A percentile compares a stretch with the other conserved stretches of the same genome.
phyloP scores from a whole-genome alignment of 23 tunicate species.

The Clavelina lepadiformis region DNA sequence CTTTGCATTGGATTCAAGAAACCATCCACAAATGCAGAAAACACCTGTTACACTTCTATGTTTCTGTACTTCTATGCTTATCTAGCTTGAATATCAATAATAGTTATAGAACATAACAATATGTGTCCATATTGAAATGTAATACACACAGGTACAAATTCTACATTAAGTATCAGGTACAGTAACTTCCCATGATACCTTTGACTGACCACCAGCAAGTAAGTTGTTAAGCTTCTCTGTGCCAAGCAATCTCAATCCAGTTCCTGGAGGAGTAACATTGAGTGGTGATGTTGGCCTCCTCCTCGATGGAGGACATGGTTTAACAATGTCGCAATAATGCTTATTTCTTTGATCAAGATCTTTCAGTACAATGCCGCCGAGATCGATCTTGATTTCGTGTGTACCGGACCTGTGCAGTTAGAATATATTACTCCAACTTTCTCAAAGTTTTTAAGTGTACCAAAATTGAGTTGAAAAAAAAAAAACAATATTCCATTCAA shows the following conservation, averaged over 20 bases:
- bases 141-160: too few relatives aligned
- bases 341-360: constrained; percentile 45
- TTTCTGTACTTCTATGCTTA: too few relatives aligned
- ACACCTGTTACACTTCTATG: too few relatives aligned
- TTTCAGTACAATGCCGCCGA: constrained; percentile 50
- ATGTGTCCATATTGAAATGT: too few relatives aligned
- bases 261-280: constrained; percentile 15
- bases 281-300: constrained; percentile 16
- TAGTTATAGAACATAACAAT: background rate
- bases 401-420: constrained; percentile 66
- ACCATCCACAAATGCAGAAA: too few relatives aligned
- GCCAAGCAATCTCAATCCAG: constrained; percentile 3
- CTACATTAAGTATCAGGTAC: background rate
- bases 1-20: too few relatives aligned
- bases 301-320: constrained; percentile 26
- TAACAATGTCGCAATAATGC: constrained; percentile 55
- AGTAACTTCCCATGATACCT: constrained; percentile 11
- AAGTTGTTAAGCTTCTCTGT: constrained; percentile 2
- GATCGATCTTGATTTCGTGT: constrained; percentile 30
- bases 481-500: too few relatives aligned
- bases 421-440: too few relatives aligned
- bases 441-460: too few relatives aligned
- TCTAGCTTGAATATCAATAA: background rate
- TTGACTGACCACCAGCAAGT: constrained; percentile 1
- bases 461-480: too few relatives aligned